Base-by-base conservation (phyloP, 2,113 vertebrate genomes). In the Nycticryphes semicollaris region DNA sequence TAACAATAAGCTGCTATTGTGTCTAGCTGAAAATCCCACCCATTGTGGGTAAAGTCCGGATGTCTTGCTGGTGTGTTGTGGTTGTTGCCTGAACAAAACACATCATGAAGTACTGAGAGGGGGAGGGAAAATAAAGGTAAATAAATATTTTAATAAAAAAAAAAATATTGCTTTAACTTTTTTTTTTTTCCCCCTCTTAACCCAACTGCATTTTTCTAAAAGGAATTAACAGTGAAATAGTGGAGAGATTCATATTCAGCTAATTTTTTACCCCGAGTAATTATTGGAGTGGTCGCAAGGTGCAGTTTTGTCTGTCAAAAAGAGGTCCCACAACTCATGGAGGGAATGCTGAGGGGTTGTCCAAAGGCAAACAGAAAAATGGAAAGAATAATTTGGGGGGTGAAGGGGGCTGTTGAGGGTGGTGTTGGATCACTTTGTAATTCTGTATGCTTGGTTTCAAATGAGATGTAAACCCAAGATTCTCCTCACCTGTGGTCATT, bases 401-500 rank as follows among this genome's bases (percentile, higher is more conserved):
- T 64, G 43, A 43, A 39, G 39, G 39, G 12, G 39, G 39, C 39
- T 17, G 31, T 87, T 53, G 60, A 60, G 81, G 41, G 16, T 48
- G 54, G 35, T 37, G 9, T 9, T 23, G 64, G 17, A 47, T 62
- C 15, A 0, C 53, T 90, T 87, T 53, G 5, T 76, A 59, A 39
- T 82, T 92, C 92, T 18, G 19, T 11, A 1, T 7, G 37, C 66
- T 96, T 16, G 1, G 14, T 88, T 94, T 81, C 84, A 96, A 73
- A 94, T 50, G 87, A 94, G 86, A 54, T 82, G 67, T 90, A 91
- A 96, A 95, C 78, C 5, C 3, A 37, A 87, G 90, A 24, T 92
- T 76, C 81, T 76, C 50, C 66, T 89, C 88, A 87, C 91, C 87
- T 92, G 89, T 45, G 70, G 96, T 87, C 96, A 92, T 96, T 96